Evolutionary conservation across 2,797 vertebrate genomes (phyloP).

Genomic region (Phoeniculus purpureus): DNA sequence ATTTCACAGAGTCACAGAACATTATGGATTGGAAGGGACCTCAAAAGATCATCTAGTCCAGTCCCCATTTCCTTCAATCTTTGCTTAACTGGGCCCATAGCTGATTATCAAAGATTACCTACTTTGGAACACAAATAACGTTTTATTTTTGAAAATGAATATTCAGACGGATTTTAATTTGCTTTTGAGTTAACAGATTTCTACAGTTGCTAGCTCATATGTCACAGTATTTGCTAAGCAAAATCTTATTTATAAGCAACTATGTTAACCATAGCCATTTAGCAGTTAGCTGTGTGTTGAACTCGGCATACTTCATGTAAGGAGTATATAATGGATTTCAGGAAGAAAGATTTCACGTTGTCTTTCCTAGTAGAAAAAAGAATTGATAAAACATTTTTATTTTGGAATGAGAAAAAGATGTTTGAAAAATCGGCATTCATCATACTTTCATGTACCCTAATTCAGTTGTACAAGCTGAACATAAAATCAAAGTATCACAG

Average conservation of each 20-base stretch:
- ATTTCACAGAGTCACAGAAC: neutral
- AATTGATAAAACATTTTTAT: neutral
- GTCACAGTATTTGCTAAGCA: constrained; percentile 22
- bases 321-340: neutral
- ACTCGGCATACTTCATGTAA: neutral
- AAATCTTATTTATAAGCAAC: neutral
- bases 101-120: neutral
- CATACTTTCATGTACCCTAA: neutral
- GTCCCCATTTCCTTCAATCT: neutral
- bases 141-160: neutral
- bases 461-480: neutral
- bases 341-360: neutral
- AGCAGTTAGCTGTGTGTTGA: neutral
- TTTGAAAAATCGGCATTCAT: neutral
- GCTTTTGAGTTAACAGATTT: neutral
- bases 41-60: too few species aligned
- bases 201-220: neutral
- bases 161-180: neutral
- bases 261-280: neutral
- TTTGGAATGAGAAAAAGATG: neutral
- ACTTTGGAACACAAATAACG: neutral
- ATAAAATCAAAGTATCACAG: neutral
- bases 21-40: too few species aligned
- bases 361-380: constrained; percentile 17
- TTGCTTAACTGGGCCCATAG: neutral